A percentile compares a stretch with the other conserved stretches of the same genome.
These are phyloP conservation scores for Rhinella marina DNA, from an alignment of 2,797 vertebrate genomes.

Conservation along the genomic window DNA sequence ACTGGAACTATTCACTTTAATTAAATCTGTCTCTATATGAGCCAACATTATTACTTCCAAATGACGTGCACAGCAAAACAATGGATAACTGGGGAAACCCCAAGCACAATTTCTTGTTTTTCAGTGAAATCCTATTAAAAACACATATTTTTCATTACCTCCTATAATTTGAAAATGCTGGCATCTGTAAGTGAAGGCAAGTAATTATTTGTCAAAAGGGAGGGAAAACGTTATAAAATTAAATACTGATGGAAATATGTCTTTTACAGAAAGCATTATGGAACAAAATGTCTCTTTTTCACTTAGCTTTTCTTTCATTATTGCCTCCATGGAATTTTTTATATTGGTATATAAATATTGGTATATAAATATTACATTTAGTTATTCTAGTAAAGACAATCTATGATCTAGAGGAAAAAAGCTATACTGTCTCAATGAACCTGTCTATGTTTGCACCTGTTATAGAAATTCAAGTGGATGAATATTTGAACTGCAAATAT, in stretches of 20 bases:
- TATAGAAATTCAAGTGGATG: not conserved
- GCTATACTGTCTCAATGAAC: not conserved
- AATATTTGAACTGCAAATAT: not conserved
- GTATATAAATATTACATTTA: not conserved
- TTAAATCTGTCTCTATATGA: constrained; percentile 46
- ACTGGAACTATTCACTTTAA: constrained; percentile 38
- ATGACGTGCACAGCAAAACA: constrained; percentile 33
- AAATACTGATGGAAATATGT: not conserved
- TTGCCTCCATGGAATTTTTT: not conserved
- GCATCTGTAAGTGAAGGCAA: constrained; percentile 21
- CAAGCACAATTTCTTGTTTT: constrained; percentile 23
- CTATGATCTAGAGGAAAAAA: not conserved
- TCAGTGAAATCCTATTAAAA: constrained; percentile 29
- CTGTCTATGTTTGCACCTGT: not conserved
- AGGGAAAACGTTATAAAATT: constrained; percentile 14
- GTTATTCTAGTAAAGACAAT: not conserved
- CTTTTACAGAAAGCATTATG: not conserved
- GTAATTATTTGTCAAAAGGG: constrained; percentile 12
- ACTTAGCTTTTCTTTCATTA: not conserved
- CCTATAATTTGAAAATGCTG: constrained; percentile 33
- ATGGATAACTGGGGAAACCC: constrained; percentile 35
- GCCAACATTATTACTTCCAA: constrained; percentile 38
- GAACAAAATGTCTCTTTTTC: not conserved
- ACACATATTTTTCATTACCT: constrained; percentile 33
- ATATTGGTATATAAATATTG: not conserved